Evolutionary conservation across 2,888 invertebrate species (phyloP), one percentile per base, ranked within the genome.

Genomic region (Syritta pipiens): DNA sequence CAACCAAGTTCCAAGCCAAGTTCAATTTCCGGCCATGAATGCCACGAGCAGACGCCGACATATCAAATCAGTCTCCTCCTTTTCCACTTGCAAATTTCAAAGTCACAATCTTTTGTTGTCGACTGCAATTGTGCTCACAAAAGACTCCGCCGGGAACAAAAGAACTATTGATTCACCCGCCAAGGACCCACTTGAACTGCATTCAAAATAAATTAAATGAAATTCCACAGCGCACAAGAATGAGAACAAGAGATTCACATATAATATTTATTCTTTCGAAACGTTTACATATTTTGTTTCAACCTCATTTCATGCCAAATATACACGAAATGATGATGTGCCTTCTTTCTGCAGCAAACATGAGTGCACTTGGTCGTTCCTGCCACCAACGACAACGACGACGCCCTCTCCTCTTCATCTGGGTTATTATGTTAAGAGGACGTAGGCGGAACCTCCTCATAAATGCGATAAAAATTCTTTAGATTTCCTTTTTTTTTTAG

Each of bases 341-440:
- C n/a, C n/a, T n/a, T n/a, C n/a, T n/a, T n/a, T n/a, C n/a, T n/a
- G n/a, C n/a, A n/a, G n/a, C n/a, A n/a, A n/a, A 9, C 4, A 4
- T 37, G 37, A 12, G 9, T 7, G 14, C 10, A 12, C 37, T 17
- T 14, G 17, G 19, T 37, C 37, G 19, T 17, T 37, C 37, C 3
- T 37, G 17, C 37, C 37, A 2, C 12, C 14, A 5, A 12, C 5
- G 12, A 12, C 14, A 35, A 1, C 14, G 37, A 6, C 7, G 17
- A 14, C 9, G 17, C 19, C 37, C n/a, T 32, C 32, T 10, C 35
- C 69, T 55, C 37, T 30, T 60, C 37, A 72, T 72, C 48, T 72
- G 35, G 77, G 77, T 72, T 44, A 77, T 55, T 65, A 65, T 77
- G 72, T 77, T 72, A 77, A 72, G 59, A 55, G 28, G 53, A 19